Evolutionary conservation across 2,797 vertebrate species (phyloP), one percentile per base, ranked within the genome.

Genomic region (Pseudochirops corinnae): DNA sequence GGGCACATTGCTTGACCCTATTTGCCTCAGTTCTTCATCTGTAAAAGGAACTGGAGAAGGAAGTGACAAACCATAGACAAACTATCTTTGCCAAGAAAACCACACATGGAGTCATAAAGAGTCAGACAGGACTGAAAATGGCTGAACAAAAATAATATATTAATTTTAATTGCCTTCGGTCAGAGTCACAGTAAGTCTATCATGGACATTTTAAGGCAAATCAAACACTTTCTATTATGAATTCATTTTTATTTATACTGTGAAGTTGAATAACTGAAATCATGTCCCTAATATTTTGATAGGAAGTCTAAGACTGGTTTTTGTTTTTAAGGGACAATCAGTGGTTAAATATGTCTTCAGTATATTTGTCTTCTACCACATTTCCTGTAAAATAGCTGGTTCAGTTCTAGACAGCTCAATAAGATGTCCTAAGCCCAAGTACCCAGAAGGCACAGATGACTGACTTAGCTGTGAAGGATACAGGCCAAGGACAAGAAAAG

Each of bases 161-260:
- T 67, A n/a, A 67, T 67, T 33, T n/a, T n/a, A 31, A 31, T 60
- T 60, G 0, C 14, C n/a, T 39, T 82, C 24, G 2, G 18, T 24
- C n/a, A 82, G 67, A 33, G 33, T 67, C 16, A 18, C 16, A 39
- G 2, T 46, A 67, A 28, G 5, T 67, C 11, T 67, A 33, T n/a
- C 14, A 90, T 33, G 5, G 55, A 5, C 2, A 92, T 91, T 93
- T 95, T 62, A 96, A 46, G 5, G 0, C 4, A 58, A 93, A 90
- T 56, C 56, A 93, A 93, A 93, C 90, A 6, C 10, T 5, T 21
- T 93, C 26, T 94, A 56, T 57, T 96, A 56, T 94, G 50, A 55
- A 56, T 94, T 93, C 67, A 56, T 60, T 95, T 93, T 95, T 55
- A 93, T 33, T 93, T 91, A 46, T 29, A 92, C 56, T 92, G 92